Evolutionary conservation across 2,797 vertebrate genomes (phyloP).

Genomic region (Phoeniculus purpureus): DNA sequence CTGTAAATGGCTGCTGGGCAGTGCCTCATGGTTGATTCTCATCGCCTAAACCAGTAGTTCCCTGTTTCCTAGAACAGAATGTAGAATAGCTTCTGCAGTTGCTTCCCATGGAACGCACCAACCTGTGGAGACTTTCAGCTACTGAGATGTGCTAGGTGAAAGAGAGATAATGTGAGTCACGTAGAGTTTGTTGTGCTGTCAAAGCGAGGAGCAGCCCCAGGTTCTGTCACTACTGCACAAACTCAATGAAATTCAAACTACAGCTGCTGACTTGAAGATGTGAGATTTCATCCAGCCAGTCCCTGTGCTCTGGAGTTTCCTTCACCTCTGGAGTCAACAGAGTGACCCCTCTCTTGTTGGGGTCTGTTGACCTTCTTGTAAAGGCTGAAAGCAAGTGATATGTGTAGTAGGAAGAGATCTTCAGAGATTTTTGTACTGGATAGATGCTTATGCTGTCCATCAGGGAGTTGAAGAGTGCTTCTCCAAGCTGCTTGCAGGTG

Average conservation of each 20-base stretch:
- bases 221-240: background rate
- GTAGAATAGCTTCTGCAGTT: background rate
- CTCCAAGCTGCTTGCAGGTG: rapidly evolving
- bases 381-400: background rate
- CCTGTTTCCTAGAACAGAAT: background rate
- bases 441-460: background rate
- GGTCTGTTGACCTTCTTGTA: background rate
- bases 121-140: background rate
- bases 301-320: background rate
- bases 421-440: background rate
- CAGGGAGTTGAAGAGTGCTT: background rate
- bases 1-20: background rate
- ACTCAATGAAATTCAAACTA: background rate
- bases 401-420: background rate
- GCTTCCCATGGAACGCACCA: background rate
- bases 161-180: background rate
- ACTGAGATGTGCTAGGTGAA: background rate
- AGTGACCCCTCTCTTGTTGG: no score
- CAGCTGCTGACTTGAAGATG: background rate
- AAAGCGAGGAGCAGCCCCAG: background rate
- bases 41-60: background rate
- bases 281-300: background rate
- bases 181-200: background rate
- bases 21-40: background rate
- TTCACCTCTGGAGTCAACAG: background rate